These are phyloP conservation scores for Patagioenas fasciata DNA, from an alignment of 2,113 vertebrate genomes.

Conservation along the genomic window DNA sequence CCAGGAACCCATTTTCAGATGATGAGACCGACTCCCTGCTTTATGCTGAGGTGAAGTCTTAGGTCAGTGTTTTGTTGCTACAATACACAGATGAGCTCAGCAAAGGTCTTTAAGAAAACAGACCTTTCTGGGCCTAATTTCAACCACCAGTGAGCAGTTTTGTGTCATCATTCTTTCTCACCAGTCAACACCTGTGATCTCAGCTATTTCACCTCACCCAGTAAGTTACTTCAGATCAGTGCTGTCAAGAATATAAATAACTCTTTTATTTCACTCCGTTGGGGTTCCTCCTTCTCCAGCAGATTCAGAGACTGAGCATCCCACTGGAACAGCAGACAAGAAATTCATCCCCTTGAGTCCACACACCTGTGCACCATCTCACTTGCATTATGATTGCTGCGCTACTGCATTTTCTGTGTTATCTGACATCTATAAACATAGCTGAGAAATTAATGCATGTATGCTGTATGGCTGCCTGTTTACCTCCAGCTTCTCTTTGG, in stretches of 20 bases:
- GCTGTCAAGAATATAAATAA: background rate
- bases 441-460: background rate
- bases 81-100: conserved; percentile 34
- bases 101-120: conserved; percentile 10
- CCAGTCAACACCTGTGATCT: background rate
- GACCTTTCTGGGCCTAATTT: conserved; percentile 3
- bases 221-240: background rate
- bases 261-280: background rate
- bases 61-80: background rate
- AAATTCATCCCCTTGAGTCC: background rate
- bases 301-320: background rate
- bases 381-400: background rate
- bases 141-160: background rate
- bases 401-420: background rate
- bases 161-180: conserved; percentile 14
- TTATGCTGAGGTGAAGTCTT: background rate
- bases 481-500: background rate
- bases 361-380: background rate
- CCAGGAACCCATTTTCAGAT: background rate
- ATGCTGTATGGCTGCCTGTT: background rate
- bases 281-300: background rate
- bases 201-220: background rate
- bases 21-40: background rate
- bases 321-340: background rate
- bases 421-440: background rate